phyloP scores from a whole-genome alignment of 2,113 vertebrate species.

The Noctilio leporinus region DNA sequence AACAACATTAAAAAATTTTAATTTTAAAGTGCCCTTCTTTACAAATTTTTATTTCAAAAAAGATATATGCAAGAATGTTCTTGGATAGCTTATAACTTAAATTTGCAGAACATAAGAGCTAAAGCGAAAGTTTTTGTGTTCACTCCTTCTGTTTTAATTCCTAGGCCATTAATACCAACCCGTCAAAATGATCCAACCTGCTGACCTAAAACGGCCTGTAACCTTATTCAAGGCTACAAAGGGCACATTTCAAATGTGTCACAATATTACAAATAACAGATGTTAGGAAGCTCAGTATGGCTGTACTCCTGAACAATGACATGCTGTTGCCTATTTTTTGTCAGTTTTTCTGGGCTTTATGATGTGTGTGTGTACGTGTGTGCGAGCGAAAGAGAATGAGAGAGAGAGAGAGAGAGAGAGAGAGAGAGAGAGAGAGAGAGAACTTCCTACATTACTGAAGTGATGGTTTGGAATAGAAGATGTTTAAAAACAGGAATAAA shows the following conservation, averaged over 20 bases:
- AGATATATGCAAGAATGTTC: background rate
- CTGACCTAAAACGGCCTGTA: slow-evolving; percentile 42
- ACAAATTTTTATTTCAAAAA: background rate
- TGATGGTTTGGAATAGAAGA: background rate
- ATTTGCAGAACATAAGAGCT: background rate
- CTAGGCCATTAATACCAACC: slow-evolving; percentile 16
- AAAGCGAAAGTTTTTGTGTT: background rate
- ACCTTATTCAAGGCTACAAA: background rate
- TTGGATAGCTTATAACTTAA: background rate
- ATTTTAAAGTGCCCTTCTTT: slow-evolving; percentile 17
- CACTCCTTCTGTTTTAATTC: background rate
- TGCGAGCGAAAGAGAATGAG: too few species aligned
- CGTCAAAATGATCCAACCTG: background rate
- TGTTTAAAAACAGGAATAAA: slow-evolving; percentile 36
- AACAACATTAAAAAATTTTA: background rate
- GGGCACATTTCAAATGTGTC: slow-evolving; percentile 24
- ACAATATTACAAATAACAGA: slow-evolving; percentile 5
- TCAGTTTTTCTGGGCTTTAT: background rate
- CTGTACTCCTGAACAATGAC: background rate
- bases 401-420: too few species aligned
- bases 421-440: too few species aligned
- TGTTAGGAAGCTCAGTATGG: background rate
- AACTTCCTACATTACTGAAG: background rate
- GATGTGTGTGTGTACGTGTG: background rate
- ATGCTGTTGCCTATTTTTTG: background rate